Base-by-base conservation (phyloP, 2,113 vertebrate genomes). In the Apodemus sylvaticus region DNA sequence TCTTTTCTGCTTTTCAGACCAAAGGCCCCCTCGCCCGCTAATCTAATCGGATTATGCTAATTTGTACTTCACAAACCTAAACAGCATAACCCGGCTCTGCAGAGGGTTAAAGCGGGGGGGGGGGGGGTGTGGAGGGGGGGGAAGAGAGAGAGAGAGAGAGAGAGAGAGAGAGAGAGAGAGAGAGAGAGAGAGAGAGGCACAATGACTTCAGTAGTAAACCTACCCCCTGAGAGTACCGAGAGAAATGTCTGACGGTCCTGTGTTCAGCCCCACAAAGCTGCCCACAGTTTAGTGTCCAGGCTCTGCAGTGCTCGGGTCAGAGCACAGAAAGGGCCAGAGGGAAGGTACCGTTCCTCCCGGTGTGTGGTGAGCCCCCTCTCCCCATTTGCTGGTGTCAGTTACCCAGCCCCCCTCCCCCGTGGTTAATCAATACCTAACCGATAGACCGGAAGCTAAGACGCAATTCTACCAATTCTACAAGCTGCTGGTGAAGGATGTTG, bases 41-140 rank as follows among this genome's bases (percentile, higher is more conserved):
- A 99, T 99, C 99, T 99, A 99, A 99, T 99, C 99, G 99, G 99
- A 99, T 99, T 99, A 99, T 99, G 99, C 98, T 99, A 99, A 99
- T 99, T 98, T 99, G 98, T 99, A 99, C 99, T 99, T 99, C 99
- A 99, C 99, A 99, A 99, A 99, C 99, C 99, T 99, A 99, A 98
- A 98, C 96, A 98, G 98, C 99, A 98, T 98, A 99, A 99, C 98
- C 98, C 98, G 99, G 98, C 39, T 98, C 98, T 96, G 91, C 0
- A 0, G 93, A 98, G 98, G 97, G 97, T 95, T 93, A 92, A 96
- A 94, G 95, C 97, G 85, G 60, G 92, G 93, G 97, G n/a, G n/a
- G n/a, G n/a, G n/a, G n/a, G n/a, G n/a, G n/a, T n/a, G n/a, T n/a
- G n/a, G n/a, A n/a, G n/a, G n/a, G n/a, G n/a, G n/a, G n/a, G n/a